Evolutionary conservation across 1,140 invertebrate genomes (phyloP), one percentile per base, ranked within the genome.

Genomic region (Coptotermes formosanus): DNA sequence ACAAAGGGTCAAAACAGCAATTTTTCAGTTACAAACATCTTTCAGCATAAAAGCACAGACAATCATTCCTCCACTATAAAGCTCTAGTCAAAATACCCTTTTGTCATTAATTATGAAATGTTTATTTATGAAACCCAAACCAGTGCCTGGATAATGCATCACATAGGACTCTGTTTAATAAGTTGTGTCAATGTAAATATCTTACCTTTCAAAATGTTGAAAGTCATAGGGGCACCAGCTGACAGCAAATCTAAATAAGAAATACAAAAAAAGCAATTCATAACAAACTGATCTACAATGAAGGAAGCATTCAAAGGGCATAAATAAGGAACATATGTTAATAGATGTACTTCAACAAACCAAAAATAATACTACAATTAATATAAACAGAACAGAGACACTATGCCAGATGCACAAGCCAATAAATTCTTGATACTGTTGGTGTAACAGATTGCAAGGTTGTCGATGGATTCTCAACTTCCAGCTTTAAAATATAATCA

Each of bases 161-260:
- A 48, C 45, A 48, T 7, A 48, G 45, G 9, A 48, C 38, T 38
- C 2, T 38, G 59, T 64, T 64, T 75, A 3, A 75, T 75, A 30
- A 30, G 7, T 75, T 75, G 6, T 75, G 64, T 30, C 64, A 75
- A n/a, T 25, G 7, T 75, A 25, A 30, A 75, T 25, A 75, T 83
- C 88, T 94, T 94, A 95, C 94, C 94, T 95, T 95, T 95, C 91
- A 95, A 93, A 92, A 95, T 95, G 93, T 94, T 94, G 94, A 94
- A 95, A 92, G 94, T 94, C 93, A 86, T 86, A 83, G 94, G 94
- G 91, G 92, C 92, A 90, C 94, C 94, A 92, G 94, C 93, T 91
- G 94, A 93, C 94, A 94, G 94, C 93, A 94, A 93, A 94, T 94
- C 94, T 94, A 93, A 93, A 93, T 92, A 93, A 93, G 92, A 93